Evolutionary conservation across 2,888 invertebrate species (phyloP), one percentile per base, ranked within the genome.

Genomic region (Acleris literana): DNA sequence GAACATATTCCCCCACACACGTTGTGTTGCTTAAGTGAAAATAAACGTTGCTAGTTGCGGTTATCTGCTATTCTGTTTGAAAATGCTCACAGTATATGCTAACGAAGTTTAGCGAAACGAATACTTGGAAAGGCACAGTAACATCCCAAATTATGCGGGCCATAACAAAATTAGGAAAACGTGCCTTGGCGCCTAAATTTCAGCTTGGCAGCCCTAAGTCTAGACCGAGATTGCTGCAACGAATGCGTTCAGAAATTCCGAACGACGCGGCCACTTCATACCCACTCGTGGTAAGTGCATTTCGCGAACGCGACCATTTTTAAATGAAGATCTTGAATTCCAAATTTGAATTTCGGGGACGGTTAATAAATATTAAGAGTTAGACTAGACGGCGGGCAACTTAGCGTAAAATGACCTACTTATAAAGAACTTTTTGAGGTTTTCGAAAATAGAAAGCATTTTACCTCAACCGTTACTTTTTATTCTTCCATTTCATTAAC

Each of bases 161-260:
- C 46, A 46, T 46, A 46, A 46, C 46, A 46, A 25, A 25, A 57
- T 57, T 57, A 25, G 46, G 16, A 43, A 25, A 55, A 55, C 49
- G 55, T 43, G 29, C 16, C 43, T 5, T 33, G 39, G 53, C 58
- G 53, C 43, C 43, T 29, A 43, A 25, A 64, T 25, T 39, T 22
- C n/a, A 22, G 51, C 20, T 60, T 53, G 61, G 39, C 66, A 66
- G 51, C 66, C 66, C 66, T 66, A 62, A 57, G 57, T 57, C 57
- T 57, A 57, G 22, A 77, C 75, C 78, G 84, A 84, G 87, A 87
- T 88, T 88, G 84, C 83, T 82, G 81, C 75, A 81, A 74, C 78
- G 79, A 81, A 85, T 82, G 82, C 84, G 75, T 72, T 68, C 68
- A 67, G 72, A 77, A 77, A 78, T 76, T 73, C 72, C 72, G 69